Conservation (phyloP, 1,140 invertebrate species). For the Drosophila quadrilineata region DNA sequence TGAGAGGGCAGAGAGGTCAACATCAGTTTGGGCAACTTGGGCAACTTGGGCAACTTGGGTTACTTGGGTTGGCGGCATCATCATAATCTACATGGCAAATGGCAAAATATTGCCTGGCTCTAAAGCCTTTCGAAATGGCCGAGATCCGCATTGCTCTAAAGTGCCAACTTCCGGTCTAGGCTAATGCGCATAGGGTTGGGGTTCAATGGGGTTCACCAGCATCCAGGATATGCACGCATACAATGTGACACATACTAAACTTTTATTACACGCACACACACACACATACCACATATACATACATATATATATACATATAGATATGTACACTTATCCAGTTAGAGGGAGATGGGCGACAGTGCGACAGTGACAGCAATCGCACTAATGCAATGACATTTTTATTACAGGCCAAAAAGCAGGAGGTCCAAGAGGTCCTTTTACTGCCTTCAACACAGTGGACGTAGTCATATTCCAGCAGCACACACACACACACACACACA, state of each 20-base stretch:
- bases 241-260: constrained; percentile 77
- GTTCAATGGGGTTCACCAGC: no score
- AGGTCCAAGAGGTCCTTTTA: constrained; percentile 58
- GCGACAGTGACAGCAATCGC: constrained; percentile 19
- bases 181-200: constrained; percentile 47
- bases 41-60: not conserved
- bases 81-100: constrained; percentile 63
- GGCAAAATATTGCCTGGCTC: constrained; percentile 44
- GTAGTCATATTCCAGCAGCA: not conserved
- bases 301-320: no score
- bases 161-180: constrained; percentile 64
- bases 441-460: constrained; percentile 17
- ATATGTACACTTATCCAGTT: no score
- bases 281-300: no score
- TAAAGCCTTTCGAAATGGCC: constrained; percentile 25
- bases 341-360: no score
- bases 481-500: not conserved
- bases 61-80: not conserved
- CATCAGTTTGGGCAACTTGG: no score
- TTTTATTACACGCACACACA: constrained; percentile 59
- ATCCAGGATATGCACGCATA: constrained; percentile 35
- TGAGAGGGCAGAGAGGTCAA: not conserved
- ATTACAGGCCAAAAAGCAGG: constrained; percentile 64
- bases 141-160: constrained; percentile 52
- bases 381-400: constrained; percentile 77